Evolutionary conservation across 2,113 vertebrate genomes (phyloP).

Genomic region (Gorsachius goisagi): DNA sequence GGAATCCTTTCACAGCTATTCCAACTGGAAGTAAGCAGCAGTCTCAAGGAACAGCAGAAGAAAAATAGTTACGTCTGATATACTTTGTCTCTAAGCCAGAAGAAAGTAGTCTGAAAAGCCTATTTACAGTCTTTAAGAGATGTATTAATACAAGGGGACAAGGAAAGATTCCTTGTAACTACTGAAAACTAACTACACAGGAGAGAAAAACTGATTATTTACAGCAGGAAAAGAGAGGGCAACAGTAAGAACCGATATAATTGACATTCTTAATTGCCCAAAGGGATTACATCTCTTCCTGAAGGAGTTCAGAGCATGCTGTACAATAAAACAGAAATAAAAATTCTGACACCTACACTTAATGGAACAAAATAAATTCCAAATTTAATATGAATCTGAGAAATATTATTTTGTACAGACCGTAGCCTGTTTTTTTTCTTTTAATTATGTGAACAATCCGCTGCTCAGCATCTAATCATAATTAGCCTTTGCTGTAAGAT

Average conservation of each 20-base stretch:
- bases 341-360: not conserved
- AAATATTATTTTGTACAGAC: not conserved
- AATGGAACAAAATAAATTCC: not conserved
- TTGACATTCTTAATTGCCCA: not conserved
- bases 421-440: not conserved
- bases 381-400: not conserved
- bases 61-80: constrained; percentile 14
- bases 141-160: not conserved
- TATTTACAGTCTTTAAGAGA: not conserved
- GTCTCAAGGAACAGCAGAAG: not conserved
- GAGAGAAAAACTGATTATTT: not conserved
- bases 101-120: not conserved
- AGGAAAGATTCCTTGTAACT: not conserved
- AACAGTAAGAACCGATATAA: not conserved
- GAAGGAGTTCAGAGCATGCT: not conserved
- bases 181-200: not conserved
- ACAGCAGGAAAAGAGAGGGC: not conserved
- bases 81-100: not conserved
- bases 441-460: not conserved
- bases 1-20: constrained; percentile 6
- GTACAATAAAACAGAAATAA: not conserved
- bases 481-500: not conserved
- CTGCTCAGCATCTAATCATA: not conserved
- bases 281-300: not conserved
- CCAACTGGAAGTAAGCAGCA: constrained; percentile 20